Evolutionary conservation across 2,797 vertebrate genomes (phyloP).

Genomic region (Vireo griseus): DNA sequence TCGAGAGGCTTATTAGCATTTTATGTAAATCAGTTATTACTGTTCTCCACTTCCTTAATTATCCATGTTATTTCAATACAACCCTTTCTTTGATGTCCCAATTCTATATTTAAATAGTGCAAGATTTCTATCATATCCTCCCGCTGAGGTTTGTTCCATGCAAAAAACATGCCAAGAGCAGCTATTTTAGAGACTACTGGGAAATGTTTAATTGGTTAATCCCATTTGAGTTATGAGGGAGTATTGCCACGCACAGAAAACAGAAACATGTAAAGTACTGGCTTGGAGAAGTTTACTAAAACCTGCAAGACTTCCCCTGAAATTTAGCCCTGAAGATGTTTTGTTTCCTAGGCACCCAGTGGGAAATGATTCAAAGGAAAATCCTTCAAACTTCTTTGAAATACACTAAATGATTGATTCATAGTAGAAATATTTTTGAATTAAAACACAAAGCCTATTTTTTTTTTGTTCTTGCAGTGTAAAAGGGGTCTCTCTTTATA

Average conservation of each 20-base stretch:
- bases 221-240: constrained; percentile 86
- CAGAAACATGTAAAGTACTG: constrained; percentile 78
- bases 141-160: constrained; percentile 92
- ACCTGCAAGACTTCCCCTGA: constrained; percentile 74
- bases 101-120: constrained; percentile 99
- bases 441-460: constrained; percentile 29
- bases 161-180: constrained; percentile 96
- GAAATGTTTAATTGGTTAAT: constrained; percentile 90
- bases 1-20: constrained; percentile 98
- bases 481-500: not conserved
- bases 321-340: constrained; percentile 73
- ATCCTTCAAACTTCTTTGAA: constrained; percentile 70
- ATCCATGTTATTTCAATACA: constrained; percentile 99
- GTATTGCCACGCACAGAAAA: constrained; percentile 81
- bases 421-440: constrained; percentile 71
- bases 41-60: constrained; percentile 97
- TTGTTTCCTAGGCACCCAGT: constrained; percentile 62
- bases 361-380: constrained; percentile 75
- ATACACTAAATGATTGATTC: constrained; percentile 74
- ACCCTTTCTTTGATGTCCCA: constrained; percentile 96
- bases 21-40: constrained; percentile 98
- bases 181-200: constrained; percentile 90
- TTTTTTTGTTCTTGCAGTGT: not conserved
- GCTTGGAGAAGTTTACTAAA: constrained; percentile 77
- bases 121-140: constrained; percentile 90